Conservation (phyloP, 2,113 vertebrate species). For the Cinclus cinclus region DNA sequence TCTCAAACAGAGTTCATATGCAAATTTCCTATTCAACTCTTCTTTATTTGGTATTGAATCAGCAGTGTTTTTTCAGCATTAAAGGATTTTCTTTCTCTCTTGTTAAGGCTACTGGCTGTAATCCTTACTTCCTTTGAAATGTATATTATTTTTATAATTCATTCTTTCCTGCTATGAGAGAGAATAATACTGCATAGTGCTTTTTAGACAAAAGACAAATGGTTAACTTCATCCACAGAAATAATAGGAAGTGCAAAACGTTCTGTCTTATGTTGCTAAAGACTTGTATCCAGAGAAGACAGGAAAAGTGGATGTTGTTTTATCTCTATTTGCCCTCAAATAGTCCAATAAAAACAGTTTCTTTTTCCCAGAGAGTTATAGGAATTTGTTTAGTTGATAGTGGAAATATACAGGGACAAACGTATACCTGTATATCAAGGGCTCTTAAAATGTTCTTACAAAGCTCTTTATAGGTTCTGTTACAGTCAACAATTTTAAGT, state of each 20-base stretch:
- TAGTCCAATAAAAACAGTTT: neutral
- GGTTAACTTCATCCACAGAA: neutral
- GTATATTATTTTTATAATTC: neutral
- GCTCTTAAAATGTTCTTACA: neutral
- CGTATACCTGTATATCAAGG: neutral
- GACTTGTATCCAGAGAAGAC: neutral
- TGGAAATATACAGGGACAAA: neutral
- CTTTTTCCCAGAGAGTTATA: neutral
- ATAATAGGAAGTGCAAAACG: neutral
- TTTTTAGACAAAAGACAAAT: neutral
- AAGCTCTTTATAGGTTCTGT: neutral
- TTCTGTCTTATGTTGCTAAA: neutral
- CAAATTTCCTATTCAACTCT: conserved; percentile 25
- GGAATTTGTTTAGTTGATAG: neutral
- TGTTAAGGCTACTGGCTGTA: neutral
- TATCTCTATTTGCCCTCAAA: neutral
- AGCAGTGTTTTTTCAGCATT: neutral
- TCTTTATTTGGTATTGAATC: conserved; percentile 1
- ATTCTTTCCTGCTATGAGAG: neutral
- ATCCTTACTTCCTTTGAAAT: neutral
- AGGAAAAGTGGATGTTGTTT: neutral
- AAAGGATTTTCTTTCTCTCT: neutral
- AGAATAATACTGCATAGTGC: neutral
- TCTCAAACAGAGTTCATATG: neutral
- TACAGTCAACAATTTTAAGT: neutral